Conservation (phyloP, 2,888 invertebrate genomes). For the Lamproptera curius region DNA sequence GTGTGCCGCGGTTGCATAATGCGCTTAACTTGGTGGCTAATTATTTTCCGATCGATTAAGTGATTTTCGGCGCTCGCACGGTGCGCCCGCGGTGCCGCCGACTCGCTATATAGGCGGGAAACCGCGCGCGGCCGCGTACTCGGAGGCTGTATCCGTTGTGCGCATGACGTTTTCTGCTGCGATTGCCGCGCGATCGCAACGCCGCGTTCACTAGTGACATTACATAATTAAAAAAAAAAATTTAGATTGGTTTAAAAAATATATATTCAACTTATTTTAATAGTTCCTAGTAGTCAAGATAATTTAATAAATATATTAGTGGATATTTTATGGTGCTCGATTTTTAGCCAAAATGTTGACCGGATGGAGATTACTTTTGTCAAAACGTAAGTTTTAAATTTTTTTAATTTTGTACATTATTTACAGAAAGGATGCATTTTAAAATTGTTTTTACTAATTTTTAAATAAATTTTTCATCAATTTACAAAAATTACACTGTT, state of each 20-base stretch:
- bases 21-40: constrained; percentile 12
- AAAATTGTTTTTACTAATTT: too few species aligned
- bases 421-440: too few species aligned
- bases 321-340: constrained; percentile 12
- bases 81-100: constrained; percentile 3
- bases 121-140: constrained; percentile 58
- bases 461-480: too few species aligned
- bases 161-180: constrained; percentile 36
- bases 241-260: too few species aligned
- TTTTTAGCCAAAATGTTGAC: constrained; percentile 51
- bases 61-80: constrained; percentile 10
- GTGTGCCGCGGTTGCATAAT: constrained; percentile 11
- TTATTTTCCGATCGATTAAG: constrained; percentile 16
- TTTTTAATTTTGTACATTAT: constrained; percentile 11
- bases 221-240: not conserved
- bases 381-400: constrained; percentile 68
- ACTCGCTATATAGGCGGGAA: constrained; percentile 56
- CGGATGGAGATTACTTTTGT: constrained; percentile 66
- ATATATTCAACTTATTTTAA: constrained; percentile 1
- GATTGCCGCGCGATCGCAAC: constrained; percentile 32
- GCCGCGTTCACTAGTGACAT: constrained; percentile 24
- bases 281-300: not conserved
- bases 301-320: constrained; percentile 5
- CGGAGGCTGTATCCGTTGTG: constrained; percentile 34
- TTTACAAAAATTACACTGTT: too few species aligned